Base-by-base conservation (phyloP, 2,888 invertebrate species). In the Drosophila villosipedis region DNA sequence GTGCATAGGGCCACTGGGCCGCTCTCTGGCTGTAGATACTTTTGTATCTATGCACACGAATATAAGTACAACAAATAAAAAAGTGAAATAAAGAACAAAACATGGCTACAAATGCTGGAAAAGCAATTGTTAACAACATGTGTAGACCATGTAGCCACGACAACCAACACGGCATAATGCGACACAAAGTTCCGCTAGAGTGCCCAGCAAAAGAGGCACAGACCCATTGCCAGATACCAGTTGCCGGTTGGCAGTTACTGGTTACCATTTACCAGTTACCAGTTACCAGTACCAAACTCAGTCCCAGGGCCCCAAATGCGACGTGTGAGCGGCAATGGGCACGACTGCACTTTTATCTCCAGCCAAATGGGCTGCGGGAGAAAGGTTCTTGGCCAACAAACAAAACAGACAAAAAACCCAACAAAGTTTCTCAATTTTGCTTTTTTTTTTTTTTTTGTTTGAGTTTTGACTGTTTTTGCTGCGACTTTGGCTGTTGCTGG, bases 141-240 rank as follows among this genome's bases (percentile, higher is more conserved):
- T 76, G 79, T 78, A 75, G 75, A 35, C 78, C 75, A 75, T 83
- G 84, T 84, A 84, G 87, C 84, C 84, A 84, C 84, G 84, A 87
- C 88, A 84, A 82, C 80, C 68, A 67, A 85, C 80, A 78, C 71
- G 79, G 78, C 89, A 88, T 84, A 85, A 82, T 85, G 88, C 82
- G 89, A 86, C 89, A 86, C 80, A 88, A 73, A 82, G 86, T 86
- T 86, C 89, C 86, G 86, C 86, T 86, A 85, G 86, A 86, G 72
- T 86, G 89, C 68, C 74, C 84, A 81, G 41, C 65, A 66, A 62
- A 60, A 62, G 39, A 65, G 57, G 60, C 84, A 72, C 78, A 82
- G 55, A 33, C 64, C 65, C 60, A 68, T 28, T 50, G 25, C 60
- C 67, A 76, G 64, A 53, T 35, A 22, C 66, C 73, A 76, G 76